phyloP scores from a whole-genome alignment of 2,113 vertebrate genomes.

The Nematolebias whitei region DNA sequence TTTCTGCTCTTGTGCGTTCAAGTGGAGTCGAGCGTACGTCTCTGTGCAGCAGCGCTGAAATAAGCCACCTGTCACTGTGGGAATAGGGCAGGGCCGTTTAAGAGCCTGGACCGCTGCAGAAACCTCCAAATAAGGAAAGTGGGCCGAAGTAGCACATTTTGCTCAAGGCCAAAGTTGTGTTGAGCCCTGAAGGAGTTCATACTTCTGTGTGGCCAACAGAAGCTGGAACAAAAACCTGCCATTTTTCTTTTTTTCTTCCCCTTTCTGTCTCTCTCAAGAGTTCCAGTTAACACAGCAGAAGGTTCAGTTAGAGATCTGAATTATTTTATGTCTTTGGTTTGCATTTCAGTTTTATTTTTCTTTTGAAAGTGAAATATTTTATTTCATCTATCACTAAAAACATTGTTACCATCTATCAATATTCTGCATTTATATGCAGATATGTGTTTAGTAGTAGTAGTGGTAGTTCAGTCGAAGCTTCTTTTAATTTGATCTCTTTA shows the following conservation, averaged over 20 bases:
- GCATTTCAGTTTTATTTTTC: background rate
- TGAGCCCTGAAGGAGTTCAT: conserved; percentile 34
- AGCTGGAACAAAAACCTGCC: background rate
- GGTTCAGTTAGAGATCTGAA: background rate
- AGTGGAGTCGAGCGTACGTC: conserved; percentile 40
- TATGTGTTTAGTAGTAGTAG: no score
- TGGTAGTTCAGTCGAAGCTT: no score
- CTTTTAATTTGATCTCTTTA: no score
- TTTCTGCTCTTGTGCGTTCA: conserved; percentile 17
- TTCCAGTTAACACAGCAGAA: background rate
- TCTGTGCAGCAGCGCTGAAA: conserved; percentile 55
- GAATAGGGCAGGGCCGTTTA: conserved; percentile 16
- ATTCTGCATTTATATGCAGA: no score
- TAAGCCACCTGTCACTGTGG: conserved; percentile 66
- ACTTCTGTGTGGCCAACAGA: conserved; percentile 27
- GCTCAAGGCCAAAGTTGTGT: conserved; percentile 31
- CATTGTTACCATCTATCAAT: no score
- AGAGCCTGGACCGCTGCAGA: conserved; percentile 15
- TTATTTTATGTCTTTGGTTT: background rate
- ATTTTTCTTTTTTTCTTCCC: background rate
- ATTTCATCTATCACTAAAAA: no score
- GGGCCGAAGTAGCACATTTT: conserved; percentile 50
- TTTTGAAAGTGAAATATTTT: background rate
- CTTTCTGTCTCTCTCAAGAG: background rate
- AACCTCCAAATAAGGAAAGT: conserved; percentile 73